Evolutionary conservation across 2,113 vertebrate species (phyloP), one percentile per base, ranked within the genome.

Genomic region (Herpetotheres cachinnans): DNA sequence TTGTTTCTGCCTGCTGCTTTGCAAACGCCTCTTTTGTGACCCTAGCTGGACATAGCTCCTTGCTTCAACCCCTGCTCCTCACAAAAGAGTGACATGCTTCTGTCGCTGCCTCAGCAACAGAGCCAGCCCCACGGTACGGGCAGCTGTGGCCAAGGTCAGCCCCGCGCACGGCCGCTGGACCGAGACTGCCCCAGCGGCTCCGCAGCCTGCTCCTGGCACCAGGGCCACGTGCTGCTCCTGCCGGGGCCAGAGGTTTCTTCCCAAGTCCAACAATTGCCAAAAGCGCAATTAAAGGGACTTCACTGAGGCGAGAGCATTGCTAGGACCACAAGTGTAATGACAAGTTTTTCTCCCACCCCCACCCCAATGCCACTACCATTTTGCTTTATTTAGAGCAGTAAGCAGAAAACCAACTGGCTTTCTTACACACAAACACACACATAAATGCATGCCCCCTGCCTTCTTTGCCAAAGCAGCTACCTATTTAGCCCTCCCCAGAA

Each of bases 111-210:
- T 72, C 94, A 93, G 90, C 82, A 76, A 69, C 74, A 34, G 70
- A 32, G 49, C 1, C 66, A 42, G 49, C 82, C 71, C 70, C 2
- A 1, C 5, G 2, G 76, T 10, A 34, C 5, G 1, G 67, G 40
- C 54, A 84, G 81, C 72, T 25, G 49, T 58, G 58, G 66, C 40
- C 89, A 92, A 79, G 61, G 58, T 44, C 94, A 86, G 82, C 36
- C 54, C 73, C 12, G 44, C 6, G 0, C 24, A 13, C 1, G 1
- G 38, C 50, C 1, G 1, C 40, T 20, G 44, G n/a, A 62, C 38
- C 1, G 1, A 21, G 42, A 25, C 63, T 26, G 22, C 30, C 34
- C 40, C 1, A 14, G 42, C 42, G 42, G 12, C 58, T 29, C 58
- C 17, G 70, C 36, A 44, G 22, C 46, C 30, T 9, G 6, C 65